Conservation (phyloP, 2,797 vertebrate genomes). For the Danionella dracula region DNA sequence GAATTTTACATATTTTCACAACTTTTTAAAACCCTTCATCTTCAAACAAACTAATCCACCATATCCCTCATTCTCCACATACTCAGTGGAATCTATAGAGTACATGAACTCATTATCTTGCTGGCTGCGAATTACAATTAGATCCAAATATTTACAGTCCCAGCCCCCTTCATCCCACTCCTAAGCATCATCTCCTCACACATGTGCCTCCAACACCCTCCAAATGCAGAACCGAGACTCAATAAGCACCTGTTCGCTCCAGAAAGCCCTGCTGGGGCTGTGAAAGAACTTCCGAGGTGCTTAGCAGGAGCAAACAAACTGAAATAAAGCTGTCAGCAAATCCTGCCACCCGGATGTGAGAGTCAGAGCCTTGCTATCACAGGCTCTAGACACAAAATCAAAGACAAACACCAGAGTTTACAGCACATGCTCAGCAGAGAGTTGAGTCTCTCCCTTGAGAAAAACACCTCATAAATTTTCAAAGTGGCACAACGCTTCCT, state of each 20-base stretch:
- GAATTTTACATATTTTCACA: background rate
- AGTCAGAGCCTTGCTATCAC: background rate
- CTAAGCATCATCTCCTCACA: background rate
- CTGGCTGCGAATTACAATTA: conserved; percentile 2
- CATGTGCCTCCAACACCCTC: conserved; percentile 5
- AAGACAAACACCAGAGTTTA: conserved; percentile 29
- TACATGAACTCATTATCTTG: conserved; percentile 4
- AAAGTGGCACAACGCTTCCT: conserved; percentile 45
- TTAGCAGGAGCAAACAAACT: conserved; percentile 34
- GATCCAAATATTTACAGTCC: background rate
- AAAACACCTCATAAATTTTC: conserved; percentile 47
- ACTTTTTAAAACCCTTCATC: background rate
- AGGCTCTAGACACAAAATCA: conserved; percentile 31
- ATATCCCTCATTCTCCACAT: background rate
- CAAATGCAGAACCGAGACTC: conserved; percentile 5
- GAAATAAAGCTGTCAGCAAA: conserved; percentile 46
- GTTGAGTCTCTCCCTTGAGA: conserved; percentile 42
- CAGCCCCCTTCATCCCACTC: background rate
- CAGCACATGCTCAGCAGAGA: conserved; percentile 34
- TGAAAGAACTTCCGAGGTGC: conserved; percentile 28
- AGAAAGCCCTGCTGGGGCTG: conserved; percentile 20
- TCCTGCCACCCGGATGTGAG: conserved; percentile 19
- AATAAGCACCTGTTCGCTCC: conserved; percentile 45
- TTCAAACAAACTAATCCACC: background rate
- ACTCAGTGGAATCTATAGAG: background rate